Evolutionary conservation across 2,888 invertebrate genomes (phyloP), one percentile per base, ranked within the genome.

Genomic region (Cataglyphis livida): DNA sequence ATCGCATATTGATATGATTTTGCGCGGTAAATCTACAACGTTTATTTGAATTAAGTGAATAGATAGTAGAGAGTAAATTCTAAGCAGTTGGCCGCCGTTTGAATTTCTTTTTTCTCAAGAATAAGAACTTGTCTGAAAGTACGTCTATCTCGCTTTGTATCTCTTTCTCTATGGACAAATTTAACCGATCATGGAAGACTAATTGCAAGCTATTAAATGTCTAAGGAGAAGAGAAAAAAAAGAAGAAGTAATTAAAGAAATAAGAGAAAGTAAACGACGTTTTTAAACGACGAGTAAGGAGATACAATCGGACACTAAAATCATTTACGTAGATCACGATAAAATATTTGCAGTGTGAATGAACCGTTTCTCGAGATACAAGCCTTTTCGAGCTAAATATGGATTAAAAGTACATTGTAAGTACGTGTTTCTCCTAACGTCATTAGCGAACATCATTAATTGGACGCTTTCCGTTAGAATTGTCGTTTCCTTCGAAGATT

Each of bases 261-360:
- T 84, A 32, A 85, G 89, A 85, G 89, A 89, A 90, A 90, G 90
- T 90, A 84, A 70, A 59, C 83, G 82, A 84, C 81, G 85, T 74
- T 65, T 83, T 59, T 57, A 48, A 51, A 35, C 61, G 83, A 89
- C 89, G 48, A 81, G 83, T 87, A 89, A 88, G 89, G 89, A 88
- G 76, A 86, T 78, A 73, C 82, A 84, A 64, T 85, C 81, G 25
- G 48, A 64, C 68, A 76, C 64, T 48, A 61, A 61, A 85, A 86
- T 82, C 87, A 81, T 88, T 89, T 86, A 88, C 85, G 76, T 79
- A 82, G 73, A 86, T 79, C 76, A 57, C 84, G 82, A 87, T 89
- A 84, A 85, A 87, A 85, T 89, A 83, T 82, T 81, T 76, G 82
- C 79, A 70, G 51, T 84, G 65, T 57, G 76, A 81, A 82, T 61